Evolutionary conservation across 1,140 invertebrate species (phyloP).

Genomic region (Planococcus citri): DNA sequence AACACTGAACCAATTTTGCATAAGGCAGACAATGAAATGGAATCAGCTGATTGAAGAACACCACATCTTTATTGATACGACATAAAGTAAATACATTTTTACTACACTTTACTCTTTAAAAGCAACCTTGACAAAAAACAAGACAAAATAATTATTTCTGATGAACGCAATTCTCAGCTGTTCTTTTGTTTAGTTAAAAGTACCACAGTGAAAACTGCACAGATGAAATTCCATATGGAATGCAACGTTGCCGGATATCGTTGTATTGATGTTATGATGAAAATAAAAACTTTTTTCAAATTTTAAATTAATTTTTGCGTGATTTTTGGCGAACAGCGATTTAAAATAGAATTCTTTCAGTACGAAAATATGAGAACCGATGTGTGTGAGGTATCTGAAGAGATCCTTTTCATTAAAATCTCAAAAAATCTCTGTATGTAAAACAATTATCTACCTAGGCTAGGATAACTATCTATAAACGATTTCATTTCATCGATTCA

Average conservation of each 20-base stretch:
- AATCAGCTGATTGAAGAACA: constrained; percentile 6
- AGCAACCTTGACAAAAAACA: neutral
- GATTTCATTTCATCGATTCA: too few relatives aligned
- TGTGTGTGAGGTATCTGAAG: too few relatives aligned
- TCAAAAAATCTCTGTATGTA: too few relatives aligned
- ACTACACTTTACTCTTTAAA: neutral
- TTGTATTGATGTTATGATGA: too few relatives aligned
- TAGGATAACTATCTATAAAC: too few relatives aligned
- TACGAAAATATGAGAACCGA: too few relatives aligned
- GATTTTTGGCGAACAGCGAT: too few relatives aligned
- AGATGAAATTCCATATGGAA: neutral
- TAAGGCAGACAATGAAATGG: neutral
- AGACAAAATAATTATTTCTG: constrained; percentile 4
- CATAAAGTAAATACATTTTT: neutral
- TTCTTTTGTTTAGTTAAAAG: neutral
- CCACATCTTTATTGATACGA: constrained; percentile 3
- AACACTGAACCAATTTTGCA: neutral
- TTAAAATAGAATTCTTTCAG: too few relatives aligned
- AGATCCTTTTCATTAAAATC: too few relatives aligned
- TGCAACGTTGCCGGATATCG: neutral
- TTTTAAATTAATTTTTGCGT: too few relatives aligned
- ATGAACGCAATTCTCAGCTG: constrained; percentile 6
- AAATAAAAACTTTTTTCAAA: too few relatives aligned
- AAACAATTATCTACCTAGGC: too few relatives aligned
- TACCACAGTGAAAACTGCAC: neutral